Base-by-base conservation (phyloP, 2,888 invertebrate species). In the Himalopsyche tibetana region DNA sequence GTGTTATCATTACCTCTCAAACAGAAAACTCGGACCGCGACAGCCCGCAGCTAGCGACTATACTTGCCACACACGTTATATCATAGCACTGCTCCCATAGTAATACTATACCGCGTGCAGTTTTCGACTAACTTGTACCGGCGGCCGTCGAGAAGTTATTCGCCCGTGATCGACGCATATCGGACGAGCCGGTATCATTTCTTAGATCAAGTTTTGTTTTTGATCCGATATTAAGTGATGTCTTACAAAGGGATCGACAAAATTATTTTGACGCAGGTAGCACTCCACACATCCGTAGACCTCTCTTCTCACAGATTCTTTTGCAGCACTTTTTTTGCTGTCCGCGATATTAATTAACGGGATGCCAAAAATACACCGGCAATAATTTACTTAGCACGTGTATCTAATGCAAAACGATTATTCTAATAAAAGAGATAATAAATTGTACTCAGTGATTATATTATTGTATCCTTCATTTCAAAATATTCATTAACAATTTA, bases 171-270 rank as follows among this genome's bases (percentile, higher is more conserved):
- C 63, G 63, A 42, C 40, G 63, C 55, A 82, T 63, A 82, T 82
- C 82, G 55, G 40, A 82, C 82, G 42, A 55, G 63, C 82, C 63
- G 55, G 55, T 82, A 82, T 82, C 82, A 40, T n/a, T 40, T 82
- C 82, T 82, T 63, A 40, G 63, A 82, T 82, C 82, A 56, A 63
- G 40, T 63, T 82, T 38, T 74, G 74, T 74, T 81, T 82, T 82
- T 63, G 82, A 82, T 82, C 82, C 82, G 63, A 63, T 63, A 55
- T 82, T 82, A 55, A 74, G 74, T 74, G 74, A 74, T 74, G 74
- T 74, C 74, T 28, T 74, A 74, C 74, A 74, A 74, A 74, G 36
- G 74, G 74, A 38, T 74, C 74, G 74, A 74, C 74, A 74, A 74
- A 74, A 38, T 74, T 74, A 74, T 74, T 74, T 74, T 74, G 74